Evolutionary conservation across 30 jellyfish, hydroid and myxozoan species (phyloP).

Genomic region (Cassiopea andromeda): DNA sequence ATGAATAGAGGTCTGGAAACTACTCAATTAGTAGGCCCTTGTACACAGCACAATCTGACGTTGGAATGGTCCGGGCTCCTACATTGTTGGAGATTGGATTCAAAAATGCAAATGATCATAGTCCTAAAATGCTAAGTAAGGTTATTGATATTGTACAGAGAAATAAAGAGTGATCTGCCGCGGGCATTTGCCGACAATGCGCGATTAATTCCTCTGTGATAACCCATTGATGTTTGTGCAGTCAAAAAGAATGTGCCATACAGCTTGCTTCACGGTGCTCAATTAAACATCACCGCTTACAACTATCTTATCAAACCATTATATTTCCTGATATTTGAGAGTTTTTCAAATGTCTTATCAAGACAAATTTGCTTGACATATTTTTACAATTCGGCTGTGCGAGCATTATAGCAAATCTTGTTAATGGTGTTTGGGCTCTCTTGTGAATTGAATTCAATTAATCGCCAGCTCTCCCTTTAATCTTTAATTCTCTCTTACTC

Average conservation of each 20-base stretch:
- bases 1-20: too few relatives aligned
- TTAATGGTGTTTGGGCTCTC: background rate
- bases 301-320: background rate
- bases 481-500: too few relatives aligned
- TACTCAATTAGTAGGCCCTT: background rate
- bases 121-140: background rate
- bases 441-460: background rate
- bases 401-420: background rate
- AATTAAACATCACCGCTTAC: background rate
- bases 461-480: background rate
- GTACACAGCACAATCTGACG: background rate
- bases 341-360: background rate
- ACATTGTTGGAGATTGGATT: background rate
- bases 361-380: background rate
- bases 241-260: background rate
- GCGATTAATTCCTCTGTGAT: background rate
- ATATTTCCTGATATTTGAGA: conserved; percentile 14
- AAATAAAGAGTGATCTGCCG: background rate
- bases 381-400: background rate
- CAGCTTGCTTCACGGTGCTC: background rate
- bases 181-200: background rate
- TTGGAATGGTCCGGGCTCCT: background rate
- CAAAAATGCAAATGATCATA: background rate
- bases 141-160: background rate
- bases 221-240: background rate